These are phyloP conservation scores for Zapornia atra DNA, from an alignment of 2,113 vertebrate genomes.

Conservation along the genomic window DNA sequence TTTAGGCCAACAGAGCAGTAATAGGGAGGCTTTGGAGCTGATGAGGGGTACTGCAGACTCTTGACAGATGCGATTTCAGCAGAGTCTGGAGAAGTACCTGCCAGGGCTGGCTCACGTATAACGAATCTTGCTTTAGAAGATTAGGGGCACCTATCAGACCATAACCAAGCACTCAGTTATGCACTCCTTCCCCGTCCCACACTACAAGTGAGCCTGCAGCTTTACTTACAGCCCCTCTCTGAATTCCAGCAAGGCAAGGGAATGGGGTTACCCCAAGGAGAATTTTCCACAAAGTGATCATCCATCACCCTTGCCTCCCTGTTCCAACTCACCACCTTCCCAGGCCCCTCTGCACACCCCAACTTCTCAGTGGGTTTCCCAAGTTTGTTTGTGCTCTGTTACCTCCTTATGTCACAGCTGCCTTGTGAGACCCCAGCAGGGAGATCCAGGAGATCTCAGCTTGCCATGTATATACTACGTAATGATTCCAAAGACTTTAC, in stretches of 20 bases:
- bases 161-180: background rate
- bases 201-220: background rate
- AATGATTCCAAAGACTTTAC: background rate
- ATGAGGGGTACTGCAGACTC: background rate
- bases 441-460: background rate
- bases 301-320: background rate
- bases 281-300: background rate
- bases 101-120: background rate
- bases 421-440: background rate
- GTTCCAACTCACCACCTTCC: background rate
- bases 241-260: background rate
- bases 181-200: background rate
- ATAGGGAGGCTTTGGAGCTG: background rate
- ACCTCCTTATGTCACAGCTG: background rate
- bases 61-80: background rate
- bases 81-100: background rate
- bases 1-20: background rate
- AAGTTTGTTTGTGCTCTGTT: background rate
- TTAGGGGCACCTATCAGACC: background rate
- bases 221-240: background rate
- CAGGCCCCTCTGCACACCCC: background rate
- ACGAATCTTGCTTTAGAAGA: background rate
- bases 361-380: background rate
- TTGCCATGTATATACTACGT: background rate
- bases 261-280: background rate